A percentile compares a stretch with the other conserved stretches of the same genome.
Conservation (phyloP, 2,888 invertebrate genomes). For the Resseliella maxima region DNA sequence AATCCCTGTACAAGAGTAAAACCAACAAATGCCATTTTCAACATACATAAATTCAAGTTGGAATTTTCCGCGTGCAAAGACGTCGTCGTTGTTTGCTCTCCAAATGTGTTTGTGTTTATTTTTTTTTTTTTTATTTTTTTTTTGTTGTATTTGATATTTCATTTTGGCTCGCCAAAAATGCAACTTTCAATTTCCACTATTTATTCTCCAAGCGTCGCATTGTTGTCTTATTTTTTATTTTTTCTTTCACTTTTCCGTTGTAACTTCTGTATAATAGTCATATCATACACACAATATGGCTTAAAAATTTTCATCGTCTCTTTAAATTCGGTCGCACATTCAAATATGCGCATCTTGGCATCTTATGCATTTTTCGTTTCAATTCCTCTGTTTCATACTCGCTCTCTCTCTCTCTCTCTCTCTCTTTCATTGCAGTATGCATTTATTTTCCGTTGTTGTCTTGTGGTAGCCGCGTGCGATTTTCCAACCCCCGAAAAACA, state of each 20-base stretch:
- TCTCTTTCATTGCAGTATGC: no score
- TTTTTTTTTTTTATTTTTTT: background rate
- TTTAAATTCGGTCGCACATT: background rate
- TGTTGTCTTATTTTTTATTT: background rate
- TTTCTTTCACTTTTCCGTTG: background rate
- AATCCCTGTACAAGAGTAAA: background rate
- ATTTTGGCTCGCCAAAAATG: background rate
- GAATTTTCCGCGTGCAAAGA: background rate
- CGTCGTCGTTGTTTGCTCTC: no score
- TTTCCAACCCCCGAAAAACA: background rate
- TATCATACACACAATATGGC: slow-evolving; percentile 20
- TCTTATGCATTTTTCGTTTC: background rate
- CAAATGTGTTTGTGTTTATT: no score
- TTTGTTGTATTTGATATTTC: background rate
- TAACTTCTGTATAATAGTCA: background rate
- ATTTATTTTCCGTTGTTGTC: background rate
- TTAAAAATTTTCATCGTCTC: background rate
- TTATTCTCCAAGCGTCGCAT: background rate
- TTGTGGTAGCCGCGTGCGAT: background rate
- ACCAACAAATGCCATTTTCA: background rate
- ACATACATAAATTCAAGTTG: background rate
- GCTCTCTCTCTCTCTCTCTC: background rate
- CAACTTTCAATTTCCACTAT: slow-evolving; percentile 18
- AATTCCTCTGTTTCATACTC: background rate
- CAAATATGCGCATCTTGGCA: background rate